Evolutionary conservation across 2,113 vertebrate genomes (phyloP).

Genomic region (Puma concolor): DNA sequence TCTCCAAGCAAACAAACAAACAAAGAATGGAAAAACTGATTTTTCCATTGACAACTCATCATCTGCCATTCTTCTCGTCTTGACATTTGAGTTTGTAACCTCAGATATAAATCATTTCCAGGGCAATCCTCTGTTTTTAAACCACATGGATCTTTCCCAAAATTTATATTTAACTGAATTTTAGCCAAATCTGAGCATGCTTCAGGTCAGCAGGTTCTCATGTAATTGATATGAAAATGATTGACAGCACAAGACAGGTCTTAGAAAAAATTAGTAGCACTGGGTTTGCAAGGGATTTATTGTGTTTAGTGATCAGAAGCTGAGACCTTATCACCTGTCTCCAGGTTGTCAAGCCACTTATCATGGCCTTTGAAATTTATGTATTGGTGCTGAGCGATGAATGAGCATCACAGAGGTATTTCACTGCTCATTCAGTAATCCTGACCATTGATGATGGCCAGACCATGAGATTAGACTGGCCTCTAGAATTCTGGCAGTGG

Average conservation of each 20-base stretch:
- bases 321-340: conserved; percentile 74
- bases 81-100: not conserved
- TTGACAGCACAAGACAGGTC: conserved; percentile 45
- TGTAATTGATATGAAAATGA: conserved; percentile 60
- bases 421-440: conserved; percentile 49
- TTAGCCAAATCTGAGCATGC: conserved; percentile 29
- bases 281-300: conserved; percentile 61
- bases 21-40: not conserved
- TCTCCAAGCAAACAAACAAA: too few species aligned
- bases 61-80: not conserved
- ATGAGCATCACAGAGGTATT: conserved; percentile 61
- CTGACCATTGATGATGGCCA: conserved; percentile 57
- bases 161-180: conserved; percentile 30
- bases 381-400: conserved; percentile 64
- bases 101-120: conserved; percentile 23
- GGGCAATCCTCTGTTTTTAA: conserved; percentile 9
- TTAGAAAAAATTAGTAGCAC: conserved; percentile 62
- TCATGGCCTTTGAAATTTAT: conserved; percentile 75
- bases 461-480: conserved; percentile 46
- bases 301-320: conserved; percentile 73
- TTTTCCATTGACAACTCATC: not conserved
- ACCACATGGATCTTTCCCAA: not conserved
- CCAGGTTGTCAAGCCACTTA: conserved; percentile 76
- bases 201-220: conserved; percentile 18
- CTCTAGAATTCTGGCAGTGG: conserved; percentile 46